Evolutionary conservation across 64 coral and sea anemone species (phyloP), one percentile per base, ranked within the genome.

Genomic region (Montipora capricornis): DNA sequence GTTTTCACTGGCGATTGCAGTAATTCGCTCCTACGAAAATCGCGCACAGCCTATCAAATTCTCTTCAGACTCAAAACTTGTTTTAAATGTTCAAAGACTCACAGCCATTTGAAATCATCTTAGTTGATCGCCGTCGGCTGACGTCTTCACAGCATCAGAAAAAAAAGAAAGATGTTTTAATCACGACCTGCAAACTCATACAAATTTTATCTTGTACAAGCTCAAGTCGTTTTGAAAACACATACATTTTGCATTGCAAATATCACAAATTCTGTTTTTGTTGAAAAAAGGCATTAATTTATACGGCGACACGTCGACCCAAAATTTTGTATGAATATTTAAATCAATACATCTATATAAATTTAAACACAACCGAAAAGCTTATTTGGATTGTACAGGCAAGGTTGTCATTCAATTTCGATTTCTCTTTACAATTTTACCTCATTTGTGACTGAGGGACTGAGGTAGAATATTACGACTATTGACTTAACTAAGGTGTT

Each of bases 211-310:
- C 16, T 67, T 2, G 37, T 37, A 37, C 37, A 37, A 67, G 20
- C 0, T 2, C 5, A 22, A 24, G 19, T 71, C 68, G 20, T n/a
- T 71, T 71, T 6, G 68, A 2, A 20, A 71, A 46, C 44, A 45
- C 13, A 3, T 13, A 20, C 5, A 17, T 83, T 84, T 84, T 84
- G 81, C 81, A 84, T 68, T 84, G 81, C 81, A 84, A 84, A 84
- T 84, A 8, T 57, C 11, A 57, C 53, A 8, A 11, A 57, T 57
- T 57, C 11, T 4, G 6, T 57, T 3, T 6, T 57, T 57, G 2
- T 57, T 57, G 53, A 57, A 57, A 57, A 57, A 57, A 57, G 10
- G 10, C 10, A 64, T 64, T 64, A 64, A 64, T 64, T 14, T 16
- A 64, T 57, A 57, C 53, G 6, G 11, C 11, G 53, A 57, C 53